phyloP scores from a whole-genome alignment of 2,113 vertebrate genomes.

The Semnornis frantzii region DNA sequence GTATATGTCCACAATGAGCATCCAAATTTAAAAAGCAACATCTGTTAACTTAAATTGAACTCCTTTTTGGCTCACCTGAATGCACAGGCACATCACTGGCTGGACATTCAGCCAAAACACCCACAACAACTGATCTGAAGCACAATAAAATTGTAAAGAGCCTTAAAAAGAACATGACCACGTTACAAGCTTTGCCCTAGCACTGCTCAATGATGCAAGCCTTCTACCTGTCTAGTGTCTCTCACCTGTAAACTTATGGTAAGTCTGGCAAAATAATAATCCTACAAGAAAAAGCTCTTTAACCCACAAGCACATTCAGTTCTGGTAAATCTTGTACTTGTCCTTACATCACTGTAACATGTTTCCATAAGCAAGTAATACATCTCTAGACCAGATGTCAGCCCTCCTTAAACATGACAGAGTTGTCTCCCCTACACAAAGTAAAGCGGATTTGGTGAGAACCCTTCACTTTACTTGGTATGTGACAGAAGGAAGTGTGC shows the following conservation, averaged over 20 bases:
- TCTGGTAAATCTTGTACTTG: neutral
- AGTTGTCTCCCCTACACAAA: neutral
- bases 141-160: neutral
- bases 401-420: neutral
- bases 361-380: neutral
- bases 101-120: neutral
- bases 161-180: neutral
- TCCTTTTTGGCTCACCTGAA: neutral
- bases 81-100: neutral
- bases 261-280: neutral
- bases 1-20: neutral
- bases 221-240: neutral
- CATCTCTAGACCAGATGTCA: neutral
- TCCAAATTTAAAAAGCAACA: neutral
- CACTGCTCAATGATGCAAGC: neutral
- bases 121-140: neutral
- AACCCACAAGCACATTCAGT: neutral
- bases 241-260: neutral
- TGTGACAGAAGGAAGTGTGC: neutral
- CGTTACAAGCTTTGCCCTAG: neutral
- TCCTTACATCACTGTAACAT: neutral
- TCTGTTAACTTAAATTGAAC: neutral
- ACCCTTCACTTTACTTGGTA: neutral
- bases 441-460: neutral
- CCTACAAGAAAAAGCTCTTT: neutral